These are phyloP conservation scores for Adrianichthys oophorus DNA, from an alignment of 2,797 vertebrate species.

Conservation along the genomic window DNA sequence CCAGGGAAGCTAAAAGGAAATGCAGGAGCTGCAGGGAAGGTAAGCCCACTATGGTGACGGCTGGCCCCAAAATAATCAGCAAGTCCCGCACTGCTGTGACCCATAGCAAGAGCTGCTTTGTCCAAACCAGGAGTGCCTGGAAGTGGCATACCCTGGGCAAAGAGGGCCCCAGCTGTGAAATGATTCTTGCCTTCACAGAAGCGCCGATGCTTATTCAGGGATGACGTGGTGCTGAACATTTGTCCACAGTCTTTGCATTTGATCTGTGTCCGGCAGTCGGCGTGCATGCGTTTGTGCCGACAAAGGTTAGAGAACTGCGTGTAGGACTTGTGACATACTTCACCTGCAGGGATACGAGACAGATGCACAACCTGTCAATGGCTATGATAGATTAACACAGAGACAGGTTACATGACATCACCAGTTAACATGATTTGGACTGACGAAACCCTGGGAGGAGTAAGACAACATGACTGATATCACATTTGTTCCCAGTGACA, in stretches of 20 bases:
- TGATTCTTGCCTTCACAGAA: constrained; percentile 99
- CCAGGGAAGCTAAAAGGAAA: constrained; percentile 99
- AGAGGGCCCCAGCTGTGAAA: constrained; percentile 96
- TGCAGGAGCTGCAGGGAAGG: constrained; percentile 93
- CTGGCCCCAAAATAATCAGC: constrained; percentile 98
- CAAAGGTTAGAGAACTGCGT: constrained; percentile 99
- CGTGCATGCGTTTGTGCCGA: constrained; percentile 99
- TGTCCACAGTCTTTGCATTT: constrained; percentile 99
- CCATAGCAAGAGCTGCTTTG: constrained; percentile 93
- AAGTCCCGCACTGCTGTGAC: constrained; percentile 91
- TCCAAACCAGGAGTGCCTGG: constrained; percentile 92
- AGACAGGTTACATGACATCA: constrained; percentile 34
- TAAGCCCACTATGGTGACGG: constrained; percentile 94
- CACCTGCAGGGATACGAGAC: constrained; percentile 84
- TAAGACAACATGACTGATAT: constrained; percentile 44
- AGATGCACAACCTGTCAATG: constrained; percentile 47
- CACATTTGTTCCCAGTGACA: constrained; percentile 51
- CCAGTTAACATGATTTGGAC: constrained; percentile 23
- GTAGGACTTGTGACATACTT: constrained; percentile 99
- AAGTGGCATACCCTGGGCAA: constrained; percentile 96
- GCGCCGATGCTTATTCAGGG: constrained; percentile 99
- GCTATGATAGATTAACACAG: constrained; percentile 13
- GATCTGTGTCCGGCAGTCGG: constrained; percentile 99
- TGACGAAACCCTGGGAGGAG: constrained; percentile 35
- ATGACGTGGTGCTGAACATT: constrained; percentile 99